These are phyloP conservation scores for Drosophila robusta DNA, from an alignment of 2,888 invertebrate species.

Conservation along the genomic window DNA sequence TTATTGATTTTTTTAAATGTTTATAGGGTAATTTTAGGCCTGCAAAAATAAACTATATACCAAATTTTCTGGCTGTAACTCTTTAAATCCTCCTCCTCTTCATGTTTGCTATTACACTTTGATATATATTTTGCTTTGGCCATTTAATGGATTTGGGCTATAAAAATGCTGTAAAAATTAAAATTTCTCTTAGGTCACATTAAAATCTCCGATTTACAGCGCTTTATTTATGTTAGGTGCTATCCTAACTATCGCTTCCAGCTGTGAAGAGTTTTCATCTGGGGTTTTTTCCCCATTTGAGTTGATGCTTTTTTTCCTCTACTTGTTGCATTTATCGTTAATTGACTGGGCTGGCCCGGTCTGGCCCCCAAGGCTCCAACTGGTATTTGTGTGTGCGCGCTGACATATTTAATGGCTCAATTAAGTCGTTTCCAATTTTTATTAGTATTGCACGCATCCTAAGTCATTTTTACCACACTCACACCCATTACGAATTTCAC, in stretches of 20 bases:
- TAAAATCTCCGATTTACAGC: background rate
- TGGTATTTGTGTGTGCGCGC: slow-evolving; percentile 16
- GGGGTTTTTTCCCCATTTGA: slow-evolving; percentile 8
- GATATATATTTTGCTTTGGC: background rate
- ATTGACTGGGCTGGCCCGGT: slow-evolving; percentile 33
- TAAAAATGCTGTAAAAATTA: background rate
- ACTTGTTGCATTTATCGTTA: slow-evolving; percentile 53
- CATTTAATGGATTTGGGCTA: background rate
- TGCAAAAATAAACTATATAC: no score
- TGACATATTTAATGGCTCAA: slow-evolving; percentile 70
- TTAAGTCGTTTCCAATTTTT: slow-evolving; percentile 66
- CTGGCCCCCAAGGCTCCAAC: slow-evolving; percentile 15
- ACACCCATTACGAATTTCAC: slow-evolving; percentile 18
- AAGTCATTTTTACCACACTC: slow-evolving; percentile 35
- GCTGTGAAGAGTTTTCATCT: slow-evolving; percentile 35
- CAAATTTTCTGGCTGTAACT: no score
- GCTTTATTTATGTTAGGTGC: slow-evolving; percentile 4
- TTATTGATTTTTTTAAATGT: no score
- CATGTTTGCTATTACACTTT: background rate
- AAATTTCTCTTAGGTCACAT: slow-evolving; percentile 9
- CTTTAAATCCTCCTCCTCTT: no score
- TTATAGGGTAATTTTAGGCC: no score
- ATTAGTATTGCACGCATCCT: slow-evolving; percentile 56
- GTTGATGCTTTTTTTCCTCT: slow-evolving; percentile 6
- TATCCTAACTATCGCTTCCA: slow-evolving; percentile 19